Evolutionary conservation across 1,140 invertebrate species (phyloP), one percentile per base, ranked within the genome.

Genomic region (Hycleus phaleratus): DNA sequence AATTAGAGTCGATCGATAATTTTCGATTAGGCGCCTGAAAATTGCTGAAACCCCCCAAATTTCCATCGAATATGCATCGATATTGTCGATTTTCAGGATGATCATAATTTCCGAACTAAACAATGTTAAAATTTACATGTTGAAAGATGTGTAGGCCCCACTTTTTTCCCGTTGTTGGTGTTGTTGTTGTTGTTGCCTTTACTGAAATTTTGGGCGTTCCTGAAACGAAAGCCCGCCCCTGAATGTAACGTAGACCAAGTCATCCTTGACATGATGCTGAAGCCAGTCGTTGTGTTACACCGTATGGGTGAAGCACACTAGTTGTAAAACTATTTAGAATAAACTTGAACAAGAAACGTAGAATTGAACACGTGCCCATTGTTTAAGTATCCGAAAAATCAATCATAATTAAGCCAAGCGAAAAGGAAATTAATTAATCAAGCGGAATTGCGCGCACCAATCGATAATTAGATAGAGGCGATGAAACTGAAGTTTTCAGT

Each of bases 251-350:
- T 62, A 63, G 68, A 70, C 70, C 65, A 71, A 70, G 66, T 72
- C 70, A 71, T 68, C 70, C 69, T 70, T 72, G 71, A 69, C 69
- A 64, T 67, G 65, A 65, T 56, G 69, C 60, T 68, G 64, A 67
- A 69, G 71, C 68, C 71, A 71, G 69, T 72, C 67, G 65, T 70
- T 61, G 68, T 65, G 60, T 58, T 65, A 62, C 70, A 69, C 64
- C 69, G 71, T 63, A 69, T 69, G 68, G 69, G 32, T 67, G 55
- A 55, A 70, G 65, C 63, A 69, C 66, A 65, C 58, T 61, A 57
- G 56, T 48, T 49, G 56, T 64, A 58, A 18, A 56, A 49, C 50
- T 43, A 59, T 58, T 61, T 59, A 61, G 61, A 61, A 57, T 66
- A 58, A 58, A 61, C 45, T 61, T 56, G 59, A 63, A 63, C 57